Conservation (phyloP, 92 coral and sea anemone species). For the Epizoanthus scotinus region DNA sequence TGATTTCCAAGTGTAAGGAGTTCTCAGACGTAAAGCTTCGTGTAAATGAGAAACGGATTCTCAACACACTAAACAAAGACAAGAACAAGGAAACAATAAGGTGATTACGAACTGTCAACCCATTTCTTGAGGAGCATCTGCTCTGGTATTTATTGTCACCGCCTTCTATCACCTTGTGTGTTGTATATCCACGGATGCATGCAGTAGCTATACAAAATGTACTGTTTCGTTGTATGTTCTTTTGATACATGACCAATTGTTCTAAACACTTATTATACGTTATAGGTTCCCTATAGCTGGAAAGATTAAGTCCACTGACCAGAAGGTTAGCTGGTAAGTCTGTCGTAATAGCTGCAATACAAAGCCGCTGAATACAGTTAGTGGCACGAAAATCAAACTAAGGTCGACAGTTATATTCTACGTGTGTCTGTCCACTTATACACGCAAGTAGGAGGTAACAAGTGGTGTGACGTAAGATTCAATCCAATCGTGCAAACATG, state of each 20-base stretch:
- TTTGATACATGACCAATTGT: background rate
- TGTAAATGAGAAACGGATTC: conserved; percentile 78
- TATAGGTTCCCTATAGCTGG: conserved; percentile 92
- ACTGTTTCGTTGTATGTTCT: too few relatives aligned
- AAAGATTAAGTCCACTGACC: conserved; percentile 91
- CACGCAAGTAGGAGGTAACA: too few relatives aligned
- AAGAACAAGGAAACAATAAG: conserved; percentile 85
- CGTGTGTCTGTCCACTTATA: too few relatives aligned
- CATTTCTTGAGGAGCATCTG: background rate
- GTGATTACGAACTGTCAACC: conserved; percentile 32
- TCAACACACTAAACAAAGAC: conserved; percentile 93
- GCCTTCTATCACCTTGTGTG: background rate
- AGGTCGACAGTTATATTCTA: too few relatives aligned
- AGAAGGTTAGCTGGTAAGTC: conserved; percentile 91
- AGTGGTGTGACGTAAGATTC: too few relatives aligned
- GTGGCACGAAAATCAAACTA: too few relatives aligned
- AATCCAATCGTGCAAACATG: too few relatives aligned
- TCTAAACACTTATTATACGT: background rate
- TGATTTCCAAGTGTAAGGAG: conserved; percentile 95
- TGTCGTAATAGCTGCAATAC: too few relatives aligned
- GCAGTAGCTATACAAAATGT: too few relatives aligned
- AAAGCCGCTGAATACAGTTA: too few relatives aligned
- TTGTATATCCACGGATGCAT: background rate
- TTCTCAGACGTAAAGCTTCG: conserved; percentile 92
- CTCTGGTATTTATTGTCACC: background rate